Percentiles rank a stretch among this genome's conserved stretches.
phyloP scores from a whole-genome alignment of 2,888 invertebrate species.

The Drosophila emarginata region DNA sequence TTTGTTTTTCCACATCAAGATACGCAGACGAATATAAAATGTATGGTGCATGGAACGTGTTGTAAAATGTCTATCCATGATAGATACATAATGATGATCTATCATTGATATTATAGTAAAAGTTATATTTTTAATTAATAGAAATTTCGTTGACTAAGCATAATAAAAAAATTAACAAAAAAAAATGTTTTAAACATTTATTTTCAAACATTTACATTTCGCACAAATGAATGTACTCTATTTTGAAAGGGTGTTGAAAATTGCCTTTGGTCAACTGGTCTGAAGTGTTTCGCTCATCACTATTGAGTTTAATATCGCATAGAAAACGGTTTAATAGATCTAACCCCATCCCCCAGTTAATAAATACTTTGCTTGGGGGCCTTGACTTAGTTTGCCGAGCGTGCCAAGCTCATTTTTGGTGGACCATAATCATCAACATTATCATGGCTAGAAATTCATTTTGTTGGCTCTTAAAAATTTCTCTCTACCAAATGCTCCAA shows the following conservation, averaged over 20 bases:
- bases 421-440: constrained; percentile 24
- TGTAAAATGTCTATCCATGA: not conserved
- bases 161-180: no score
- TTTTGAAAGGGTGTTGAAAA: not conserved
- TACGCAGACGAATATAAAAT: not conserved
- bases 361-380: constrained; percentile 34
- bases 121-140: not conserved
- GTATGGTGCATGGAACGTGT: not conserved
- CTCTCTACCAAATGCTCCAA: constrained; percentile 1
- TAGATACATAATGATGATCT: not conserved
- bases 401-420: constrained; percentile 37
- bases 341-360: constrained; percentile 8
- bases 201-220: no score
- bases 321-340: constrained; percentile 25
- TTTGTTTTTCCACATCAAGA: constrained; percentile 29
- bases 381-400: constrained; percentile 42
- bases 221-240: not conserved
- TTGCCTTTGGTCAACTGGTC: constrained; percentile 8
- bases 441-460: constrained; percentile 11
- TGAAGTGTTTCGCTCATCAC: constrained; percentile 10
- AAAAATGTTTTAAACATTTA: no score
- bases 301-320: constrained; percentile 10
- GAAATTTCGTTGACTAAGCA: no score
- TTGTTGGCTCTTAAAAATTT: constrained; percentile 6
- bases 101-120: no score